phyloP scores from a whole-genome alignment of 30 jellyfish, hydroid and myxozoan species.

The Sanderia malayensis region DNA sequence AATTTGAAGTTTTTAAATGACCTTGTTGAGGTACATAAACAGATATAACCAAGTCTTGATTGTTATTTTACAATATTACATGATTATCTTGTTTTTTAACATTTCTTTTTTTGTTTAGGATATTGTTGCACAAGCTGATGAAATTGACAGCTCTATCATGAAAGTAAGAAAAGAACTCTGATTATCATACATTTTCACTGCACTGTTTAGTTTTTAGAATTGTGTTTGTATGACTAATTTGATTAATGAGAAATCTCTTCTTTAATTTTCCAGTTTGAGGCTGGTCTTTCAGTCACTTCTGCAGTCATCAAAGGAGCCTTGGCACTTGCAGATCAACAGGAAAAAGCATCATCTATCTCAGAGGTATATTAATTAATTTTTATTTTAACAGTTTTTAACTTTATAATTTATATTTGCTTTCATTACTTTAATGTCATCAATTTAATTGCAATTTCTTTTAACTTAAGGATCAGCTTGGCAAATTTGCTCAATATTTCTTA shows the following conservation, averaged over 20 bases:
- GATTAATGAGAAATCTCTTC: not conserved
- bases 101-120: conserved; percentile 34
- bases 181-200: too few species aligned
- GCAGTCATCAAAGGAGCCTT: conserved; percentile 68
- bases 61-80: too few species aligned
- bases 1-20: conserved; percentile 56
- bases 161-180: conserved; percentile 50
- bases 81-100: not conserved
- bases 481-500: conserved; percentile 82
- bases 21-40: conserved; percentile 81
- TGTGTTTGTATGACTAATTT: too few species aligned
- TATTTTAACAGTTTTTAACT: too few species aligned
- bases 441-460: too few species aligned
- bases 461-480: conserved; percentile 70
- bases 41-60: too few species aligned
- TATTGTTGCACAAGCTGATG: conserved; percentile 95
- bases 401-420: too few species aligned
- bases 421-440: too few species aligned
- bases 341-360: conserved; percentile 48
- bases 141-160: conserved; percentile 63
- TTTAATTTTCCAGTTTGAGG: conserved; percentile 77
- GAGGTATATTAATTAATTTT: too few species aligned
- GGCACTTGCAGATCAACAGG: conserved; percentile 64
- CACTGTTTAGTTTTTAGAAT: too few species aligned
- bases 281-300: conserved; percentile 79